Percentiles rank a stretch among this genome's conserved stretches.
phyloP scores from a whole-genome alignment of 92 coral and sea anemone genomes.

The Porites rus region DNA sequence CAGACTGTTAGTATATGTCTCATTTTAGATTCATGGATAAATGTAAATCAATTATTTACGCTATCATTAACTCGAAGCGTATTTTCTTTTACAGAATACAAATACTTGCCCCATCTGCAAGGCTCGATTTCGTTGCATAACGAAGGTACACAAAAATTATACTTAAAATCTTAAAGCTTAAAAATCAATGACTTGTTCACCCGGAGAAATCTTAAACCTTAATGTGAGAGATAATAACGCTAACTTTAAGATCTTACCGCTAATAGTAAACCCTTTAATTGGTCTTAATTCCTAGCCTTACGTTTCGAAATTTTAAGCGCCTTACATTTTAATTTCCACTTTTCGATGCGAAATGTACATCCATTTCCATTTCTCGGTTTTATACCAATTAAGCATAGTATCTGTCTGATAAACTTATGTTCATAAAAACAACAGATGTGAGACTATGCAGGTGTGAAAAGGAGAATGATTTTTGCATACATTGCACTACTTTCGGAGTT shows the following conservation, averaged over 20 bases:
- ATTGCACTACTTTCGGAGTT: not conserved
- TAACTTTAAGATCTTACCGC: not conserved
- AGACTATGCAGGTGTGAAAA: slow-evolving; percentile 30
- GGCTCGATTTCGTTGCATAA: slow-evolving; percentile 92
- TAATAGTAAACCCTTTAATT: not conserved
- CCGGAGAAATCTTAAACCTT: not conserved
- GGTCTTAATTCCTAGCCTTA: not conserved
- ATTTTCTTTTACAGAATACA: slow-evolving; percentile 81
- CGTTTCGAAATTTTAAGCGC: slow-evolving; percentile 13
- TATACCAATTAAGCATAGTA: not conserved
- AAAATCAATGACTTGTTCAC: slow-evolving; percentile 27
- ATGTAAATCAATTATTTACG: slow-evolving; percentile 31
- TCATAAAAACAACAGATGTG: slow-evolving; percentile 35
- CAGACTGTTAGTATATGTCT: slow-evolving; percentile 20
- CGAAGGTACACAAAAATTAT: slow-evolving; percentile 81
- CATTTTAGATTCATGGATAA: slow-evolving; percentile 40
- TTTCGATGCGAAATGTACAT: no score
- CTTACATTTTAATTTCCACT: not conserved
- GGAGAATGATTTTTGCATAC: not conserved
- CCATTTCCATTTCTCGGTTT: slow-evolving; percentile 10
- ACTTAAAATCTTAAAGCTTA: slow-evolving; percentile 14
- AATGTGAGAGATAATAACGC: not conserved
- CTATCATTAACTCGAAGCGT: slow-evolving; percentile 15
- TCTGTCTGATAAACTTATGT: slow-evolving; percentile 13
- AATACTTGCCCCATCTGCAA: slow-evolving; percentile 99